A percentile compares a stretch with the other conserved stretches of the same genome.
phyloP scores from a whole-genome alignment of 2,888 invertebrate genomes.

The Lasioglossum lativentre region DNA sequence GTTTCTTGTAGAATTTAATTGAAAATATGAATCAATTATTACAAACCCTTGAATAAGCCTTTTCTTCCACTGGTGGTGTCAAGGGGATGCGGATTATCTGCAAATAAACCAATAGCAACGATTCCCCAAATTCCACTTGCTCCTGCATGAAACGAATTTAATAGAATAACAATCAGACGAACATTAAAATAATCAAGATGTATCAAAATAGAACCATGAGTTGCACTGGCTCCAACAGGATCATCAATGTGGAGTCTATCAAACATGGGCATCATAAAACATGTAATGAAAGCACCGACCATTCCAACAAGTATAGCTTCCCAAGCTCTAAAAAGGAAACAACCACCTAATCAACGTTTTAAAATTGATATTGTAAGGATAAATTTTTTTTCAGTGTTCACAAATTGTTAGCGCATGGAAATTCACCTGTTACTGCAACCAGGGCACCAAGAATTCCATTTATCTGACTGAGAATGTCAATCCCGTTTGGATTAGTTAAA shows the following conservation, averaged over 20 bases:
- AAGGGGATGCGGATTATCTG: constrained; percentile 93
- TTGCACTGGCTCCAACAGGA: constrained; percentile 96
- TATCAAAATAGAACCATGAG: constrained; percentile 88
- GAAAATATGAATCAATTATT: not conserved
- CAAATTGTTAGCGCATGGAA: not conserved
- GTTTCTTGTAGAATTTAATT: constrained; percentile 19
- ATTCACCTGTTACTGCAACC: constrained; percentile 92
- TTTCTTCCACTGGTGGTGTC: constrained; percentile 91
- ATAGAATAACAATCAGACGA: constrained; percentile 6
- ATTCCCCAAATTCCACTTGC: constrained; percentile 89
- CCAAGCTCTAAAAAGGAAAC: constrained; percentile 94
- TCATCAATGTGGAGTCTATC: constrained; percentile 93
- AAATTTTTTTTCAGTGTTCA: not conserved
- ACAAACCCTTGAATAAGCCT: constrained; percentile 90
- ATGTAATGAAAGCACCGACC: constrained; percentile 91
- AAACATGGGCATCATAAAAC: constrained; percentile 90
- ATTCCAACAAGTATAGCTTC: constrained; percentile 93
- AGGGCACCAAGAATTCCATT: constrained; percentile 95
- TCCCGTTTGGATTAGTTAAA: constrained; percentile 88
- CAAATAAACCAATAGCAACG: constrained; percentile 94
- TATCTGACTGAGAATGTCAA: constrained; percentile 94
- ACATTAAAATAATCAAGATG: not conserved
- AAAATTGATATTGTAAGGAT: constrained; percentile 6
- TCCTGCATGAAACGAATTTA: constrained; percentile 69
- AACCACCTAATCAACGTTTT: constrained; percentile 87